phyloP scores from a whole-genome alignment of 1,140 invertebrate genomes.

The Tribolium castaneum region DNA sequence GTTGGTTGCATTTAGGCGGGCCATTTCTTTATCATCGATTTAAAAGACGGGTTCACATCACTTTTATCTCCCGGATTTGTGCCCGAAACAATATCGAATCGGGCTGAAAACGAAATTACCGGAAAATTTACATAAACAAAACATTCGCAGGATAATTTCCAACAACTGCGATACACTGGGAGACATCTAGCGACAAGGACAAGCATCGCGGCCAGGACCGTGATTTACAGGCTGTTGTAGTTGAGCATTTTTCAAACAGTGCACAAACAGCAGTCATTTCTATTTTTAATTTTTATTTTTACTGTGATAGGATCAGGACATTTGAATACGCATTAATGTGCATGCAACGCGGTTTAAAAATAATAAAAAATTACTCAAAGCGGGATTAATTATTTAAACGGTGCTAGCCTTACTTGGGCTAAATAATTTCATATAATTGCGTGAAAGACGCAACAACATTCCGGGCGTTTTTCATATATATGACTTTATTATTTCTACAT shows the following conservation, averaged over 20 bases:
- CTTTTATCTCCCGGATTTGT: conserved; percentile 16
- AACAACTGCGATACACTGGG: background rate
- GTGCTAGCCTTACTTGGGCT: background rate
- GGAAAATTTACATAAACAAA: conserved; percentile 2
- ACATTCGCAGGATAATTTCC: background rate
- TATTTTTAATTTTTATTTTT: no score
- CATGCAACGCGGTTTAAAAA: background rate
- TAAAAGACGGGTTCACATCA: conserved; percentile 14
- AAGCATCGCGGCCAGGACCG: background rate
- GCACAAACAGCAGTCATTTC: no score
- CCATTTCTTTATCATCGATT: conserved; percentile 44
- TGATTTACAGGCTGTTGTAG: background rate
- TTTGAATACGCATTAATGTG: background rate
- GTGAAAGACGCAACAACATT: conserved; percentile 22
- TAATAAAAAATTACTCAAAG: background rate
- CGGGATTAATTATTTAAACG: background rate
- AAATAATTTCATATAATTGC: conserved; percentile 6
- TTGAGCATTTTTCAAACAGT: no score
- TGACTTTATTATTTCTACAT: conserved; percentile 35
- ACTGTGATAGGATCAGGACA: no score
- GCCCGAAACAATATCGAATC: conserved; percentile 15
- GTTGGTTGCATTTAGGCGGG: conserved; percentile 44
- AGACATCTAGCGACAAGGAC: background rate
- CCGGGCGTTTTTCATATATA: background rate
- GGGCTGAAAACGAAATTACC: conserved; percentile 21